Percentiles rank a stretch among this genome's conserved stretches.
Conservation (phyloP, 2,113 vertebrate species). For the Cyphomyrus discorhynchus region DNA sequence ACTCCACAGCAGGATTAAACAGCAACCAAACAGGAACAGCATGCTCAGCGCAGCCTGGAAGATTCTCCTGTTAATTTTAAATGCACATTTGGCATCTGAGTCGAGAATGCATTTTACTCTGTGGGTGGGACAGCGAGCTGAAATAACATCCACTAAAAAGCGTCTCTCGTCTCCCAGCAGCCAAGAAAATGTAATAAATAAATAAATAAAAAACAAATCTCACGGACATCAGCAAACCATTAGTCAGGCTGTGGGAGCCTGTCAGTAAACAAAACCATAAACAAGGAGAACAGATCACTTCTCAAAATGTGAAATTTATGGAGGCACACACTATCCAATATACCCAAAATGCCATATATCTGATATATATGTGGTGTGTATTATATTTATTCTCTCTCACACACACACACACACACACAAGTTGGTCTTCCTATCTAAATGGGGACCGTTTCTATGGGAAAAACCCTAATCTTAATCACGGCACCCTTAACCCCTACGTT, state of each 20-base stretch:
- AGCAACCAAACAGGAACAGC: neutral
- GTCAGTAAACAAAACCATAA: neutral
- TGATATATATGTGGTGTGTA: neutral
- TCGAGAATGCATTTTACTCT: neutral
- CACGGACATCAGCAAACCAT: slow-evolving; percentile 7
- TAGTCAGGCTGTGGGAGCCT: neutral
- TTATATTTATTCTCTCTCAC: neutral
- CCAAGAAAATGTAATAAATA: neutral
- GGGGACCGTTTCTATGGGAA: neutral
- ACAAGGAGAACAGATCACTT: neutral
- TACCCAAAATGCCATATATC: neutral
- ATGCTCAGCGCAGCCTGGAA: neutral
- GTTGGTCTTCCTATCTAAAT: neutral
- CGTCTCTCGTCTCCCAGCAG: neutral
- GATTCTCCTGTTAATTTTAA: neutral
- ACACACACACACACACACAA: neutral
- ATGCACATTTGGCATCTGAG: neutral
- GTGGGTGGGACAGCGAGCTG: neutral
- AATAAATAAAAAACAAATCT: neutral
- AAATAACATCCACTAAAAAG: neutral
- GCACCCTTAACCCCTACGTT: neutral
- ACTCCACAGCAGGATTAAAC: neutral
- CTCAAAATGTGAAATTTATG: neutral
- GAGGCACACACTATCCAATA: neutral
- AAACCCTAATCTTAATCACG: neutral